Conservation (phyloP, 2,113 vertebrate genomes). For the Thunnus maccoyii region DNA sequence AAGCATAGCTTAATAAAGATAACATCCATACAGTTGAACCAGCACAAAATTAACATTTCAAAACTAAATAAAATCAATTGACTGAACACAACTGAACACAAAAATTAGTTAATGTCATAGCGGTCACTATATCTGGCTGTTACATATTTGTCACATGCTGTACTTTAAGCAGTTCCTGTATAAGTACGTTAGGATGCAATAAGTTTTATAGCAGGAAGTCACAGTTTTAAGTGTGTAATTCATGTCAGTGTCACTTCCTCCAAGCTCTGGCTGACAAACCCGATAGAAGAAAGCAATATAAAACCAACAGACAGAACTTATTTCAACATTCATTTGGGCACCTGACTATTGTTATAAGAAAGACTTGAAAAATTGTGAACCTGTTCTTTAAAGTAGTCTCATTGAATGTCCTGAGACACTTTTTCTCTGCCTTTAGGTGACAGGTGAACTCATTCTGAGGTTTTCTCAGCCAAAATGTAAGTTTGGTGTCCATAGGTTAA, state of each 20-base stretch:
- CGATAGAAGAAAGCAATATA: not conserved
- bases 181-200: not conserved
- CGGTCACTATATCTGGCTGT: too few species aligned
- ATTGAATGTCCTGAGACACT: not conserved
- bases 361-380: too few species aligned
- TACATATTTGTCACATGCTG: too few species aligned
- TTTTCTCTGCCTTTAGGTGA: not conserved
- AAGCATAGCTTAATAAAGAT: slow-evolving; percentile 3
- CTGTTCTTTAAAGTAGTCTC: not conserved
- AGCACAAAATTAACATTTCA: too few species aligned
- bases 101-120: too few species aligned
- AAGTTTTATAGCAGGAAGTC: not conserved
- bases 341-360: too few species aligned
- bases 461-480: not conserved
- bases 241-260: not conserved
- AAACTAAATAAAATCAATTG: too few species aligned
- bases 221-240: not conserved
- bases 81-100: too few species aligned
- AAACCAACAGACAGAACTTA: not conserved
- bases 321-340: too few species aligned
- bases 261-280: not conserved
- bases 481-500: not conserved
- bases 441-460: not conserved
- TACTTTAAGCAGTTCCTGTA: not conserved
- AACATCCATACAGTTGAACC: too few species aligned